Evolutionary conservation across 2,888 invertebrate species (phyloP), one percentile per base, ranked within the genome.

Genomic region (Caenorhabditis angaria): DNA sequence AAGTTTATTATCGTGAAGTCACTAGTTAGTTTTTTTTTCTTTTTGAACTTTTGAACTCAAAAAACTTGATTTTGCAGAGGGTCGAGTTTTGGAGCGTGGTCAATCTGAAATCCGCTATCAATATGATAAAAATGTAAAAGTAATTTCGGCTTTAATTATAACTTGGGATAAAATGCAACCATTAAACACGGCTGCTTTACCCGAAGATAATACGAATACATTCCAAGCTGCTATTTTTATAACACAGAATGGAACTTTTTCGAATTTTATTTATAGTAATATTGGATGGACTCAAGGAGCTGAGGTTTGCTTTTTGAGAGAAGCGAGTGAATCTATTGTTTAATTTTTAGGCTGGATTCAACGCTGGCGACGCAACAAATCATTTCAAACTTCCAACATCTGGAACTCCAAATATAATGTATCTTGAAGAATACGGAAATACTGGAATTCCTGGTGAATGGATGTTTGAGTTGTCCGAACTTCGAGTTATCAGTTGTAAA

Each of bases 131-230:
- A 76, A 78, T 48, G 80, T 86, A 54, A 84, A 85, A 61, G 83
- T 83, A 50, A 66, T 65, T 12, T 71, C 78, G 14, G 80, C 80
- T 6, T 51, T 83, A 22, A 65, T 87, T 22, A 82, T 87, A 60
- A 87, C 87, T 24, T 87, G 86, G 86, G 83, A 83, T 59, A 82
- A 85, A 58, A 87, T 87, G 87, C 87, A 87, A 64, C 87, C 87
- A 25, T 53, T 85, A 25, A 81, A 82, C 53, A 74, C 80, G 10
- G 78, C 80, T 8, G 69, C 80, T 18, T 76, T 86, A 20, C 81
- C 80, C 18, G 83, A 81, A 25, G 84, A 86, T 85, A 87, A 86
- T 65, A 83, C 87, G 8, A 87, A 87, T 74, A 87, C 85, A 27
- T 85, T 87, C 78, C 87, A 87, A 84, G 82, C 82, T 14, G 87